Evolutionary conservation across 2,797 vertebrate species (phyloP).

Genomic region (Cheracebus regulus): DNA sequence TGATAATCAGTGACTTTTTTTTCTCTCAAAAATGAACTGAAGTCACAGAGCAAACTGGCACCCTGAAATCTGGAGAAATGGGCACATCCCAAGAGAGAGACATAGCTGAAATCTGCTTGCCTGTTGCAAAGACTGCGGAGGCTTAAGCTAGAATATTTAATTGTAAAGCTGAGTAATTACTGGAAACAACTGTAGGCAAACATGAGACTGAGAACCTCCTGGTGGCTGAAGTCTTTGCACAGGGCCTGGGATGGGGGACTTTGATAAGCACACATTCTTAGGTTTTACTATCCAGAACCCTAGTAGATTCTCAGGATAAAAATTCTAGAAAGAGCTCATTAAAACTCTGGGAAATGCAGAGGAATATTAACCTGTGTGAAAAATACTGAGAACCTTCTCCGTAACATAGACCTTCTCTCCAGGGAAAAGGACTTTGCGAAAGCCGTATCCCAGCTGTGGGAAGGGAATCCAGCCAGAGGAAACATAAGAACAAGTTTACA

Average conservation of each 20-base stretch:
- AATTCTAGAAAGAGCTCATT: neutral
- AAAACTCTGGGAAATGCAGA: neutral
- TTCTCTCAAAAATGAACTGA: neutral
- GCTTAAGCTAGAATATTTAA: neutral
- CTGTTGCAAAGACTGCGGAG: neutral
- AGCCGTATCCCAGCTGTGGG: neutral
- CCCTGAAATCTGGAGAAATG: neutral
- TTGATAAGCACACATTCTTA: neutral
- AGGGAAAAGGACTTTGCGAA: neutral
- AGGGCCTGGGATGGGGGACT: accelerated
- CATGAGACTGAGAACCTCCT: neutral
- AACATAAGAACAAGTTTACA: neutral
- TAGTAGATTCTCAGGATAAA: neutral
- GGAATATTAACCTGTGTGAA: neutral
- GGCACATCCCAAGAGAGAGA: neutral
- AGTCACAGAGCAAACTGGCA: neutral
- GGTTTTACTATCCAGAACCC: neutral
- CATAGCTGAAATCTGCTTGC: neutral
- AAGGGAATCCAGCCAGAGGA: neutral
- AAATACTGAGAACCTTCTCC: neutral
- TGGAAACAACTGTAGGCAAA: neutral
- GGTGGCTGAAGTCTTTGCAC: neutral
- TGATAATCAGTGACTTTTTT: neutral
- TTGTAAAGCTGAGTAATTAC: neutral
- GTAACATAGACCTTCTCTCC: neutral